Evolutionary conservation across 2,113 vertebrate species (phyloP), one percentile per base, ranked within the genome.

Genomic region (Drymodes brunneopygia): DNA sequence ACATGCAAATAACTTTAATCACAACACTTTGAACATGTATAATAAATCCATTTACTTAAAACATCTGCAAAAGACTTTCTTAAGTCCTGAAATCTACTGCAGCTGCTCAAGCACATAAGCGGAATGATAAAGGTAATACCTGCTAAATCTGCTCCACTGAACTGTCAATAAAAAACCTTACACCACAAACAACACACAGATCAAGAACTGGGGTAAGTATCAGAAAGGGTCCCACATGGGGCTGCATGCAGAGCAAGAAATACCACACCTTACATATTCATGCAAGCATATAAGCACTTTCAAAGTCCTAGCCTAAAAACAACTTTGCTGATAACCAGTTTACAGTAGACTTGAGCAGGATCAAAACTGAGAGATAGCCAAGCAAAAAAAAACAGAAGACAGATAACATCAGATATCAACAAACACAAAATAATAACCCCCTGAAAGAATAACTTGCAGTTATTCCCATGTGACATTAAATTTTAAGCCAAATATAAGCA

Each of bases 131-230:
- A 90, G 28, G 22, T 17, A 72, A 15, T 36, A 86, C 8, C 36
- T 66, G 17, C 14, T 38, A 42, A 65, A 64, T 57, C 11, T 70
- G 23, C 38, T 66, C 11, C 18, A 67, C 29, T 28, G 24, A 42
- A 44, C 13, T 21, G 31, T 22, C 6, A 3, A 13, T 16, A 75
- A 50, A 84, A 57, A 53, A 17, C 15, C 23, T 44, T 21, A 53
- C 3, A 29, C 9, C 11, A 47, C 0, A 0, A 84, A 58, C 10
- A 81, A 51, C 12, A 64, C 14, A 71, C 0, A 57, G 24, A 38
- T 48, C 33, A 81, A 47, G 54, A 92, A 62, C 7, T 7, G 15
- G 40, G 9, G 20, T 81, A 84, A 86, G 19, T 12, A 65, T 9
- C 31, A 70, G 24, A 40, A 44, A 92, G 60, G 4, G 24, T 51